Base-by-base conservation (phyloP, 2,113 vertebrate species). In the Triplophysa dalaica region DNA sequence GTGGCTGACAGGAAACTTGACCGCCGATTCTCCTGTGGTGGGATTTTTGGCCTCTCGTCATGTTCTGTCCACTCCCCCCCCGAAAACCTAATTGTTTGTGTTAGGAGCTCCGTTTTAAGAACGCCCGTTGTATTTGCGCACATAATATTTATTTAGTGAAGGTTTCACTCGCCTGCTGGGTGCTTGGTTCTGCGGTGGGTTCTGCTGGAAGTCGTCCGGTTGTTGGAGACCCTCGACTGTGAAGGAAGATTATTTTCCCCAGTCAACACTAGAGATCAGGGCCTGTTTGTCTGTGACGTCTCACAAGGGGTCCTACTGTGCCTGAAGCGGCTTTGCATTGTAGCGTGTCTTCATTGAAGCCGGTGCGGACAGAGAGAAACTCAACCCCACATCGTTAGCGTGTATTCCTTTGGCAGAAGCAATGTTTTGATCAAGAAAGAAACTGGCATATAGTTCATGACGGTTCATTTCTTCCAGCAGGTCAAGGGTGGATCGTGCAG, bases 401-500 rank as follows among this genome's bases (percentile, higher is more conserved):
- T 58, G 52, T 58, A 72, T 72, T 72, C 12, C 52, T 38, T 58
- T 60, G 54, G 60, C 43, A 67, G 13, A 52, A 43, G 29, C 80
- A 43, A 9, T 58, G 66, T 6, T 6, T 45, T 77, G n/a, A 56
- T 33, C 69, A 52, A 17, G 33, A 54, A 58, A 5, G 29, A 8
- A n/a, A n/a, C 69, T 21, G 12, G 13, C 26, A 33, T 56, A n/a
- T 56, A 38, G 50, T 12, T 56, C 24, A 7, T 8, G 33, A 38
- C 33, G 3, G 33, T 22, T 79, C 75, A 56, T 75, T 75, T 84
- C 72, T 85, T 72, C 69, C 75, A 92, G 88, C 82, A 90, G 90
- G 83, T 52, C 88, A 41, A 92, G 88, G 75, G 90, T 94, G 1
- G 92, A 95, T 52, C 94, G 93, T 85, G 92, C 95, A 0, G 96